A percentile compares a stretch with the other conserved stretches of the same genome.
Conservation (phyloP, 64 coral and sea anemone species). For the Montipora cactus region DNA sequence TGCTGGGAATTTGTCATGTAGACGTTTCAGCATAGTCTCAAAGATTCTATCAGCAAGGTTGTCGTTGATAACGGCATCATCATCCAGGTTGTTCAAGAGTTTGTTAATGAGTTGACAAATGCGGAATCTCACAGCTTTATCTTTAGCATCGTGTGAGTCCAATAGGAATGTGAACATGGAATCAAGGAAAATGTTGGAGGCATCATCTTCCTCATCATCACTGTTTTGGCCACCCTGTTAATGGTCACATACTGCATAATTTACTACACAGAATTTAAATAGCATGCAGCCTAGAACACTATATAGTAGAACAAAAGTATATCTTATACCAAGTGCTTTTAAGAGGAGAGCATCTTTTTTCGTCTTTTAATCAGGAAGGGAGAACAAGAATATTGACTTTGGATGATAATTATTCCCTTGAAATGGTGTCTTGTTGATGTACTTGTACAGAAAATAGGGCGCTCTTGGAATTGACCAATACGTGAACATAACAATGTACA, state of each 20-base stretch:
- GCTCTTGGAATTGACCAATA: too few relatives aligned
- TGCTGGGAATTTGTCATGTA: slow-evolving; percentile 85
- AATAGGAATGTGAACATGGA: slow-evolving; percentile 78
- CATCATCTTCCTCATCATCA: slow-evolving; percentile 70
- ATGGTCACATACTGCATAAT: neutral
- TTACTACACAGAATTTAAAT: neutral
- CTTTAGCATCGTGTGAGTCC: slow-evolving; percentile 75
- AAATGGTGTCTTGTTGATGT: too few relatives aligned
- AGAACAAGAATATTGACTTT: too few relatives aligned
- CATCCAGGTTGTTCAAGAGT: slow-evolving; percentile 79
- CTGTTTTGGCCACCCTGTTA: slow-evolving; percentile 64
- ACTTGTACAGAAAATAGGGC: too few relatives aligned
- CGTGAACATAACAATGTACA: too few relatives aligned
- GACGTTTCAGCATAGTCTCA: slow-evolving; percentile 79
- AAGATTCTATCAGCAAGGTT: slow-evolving; percentile 88
- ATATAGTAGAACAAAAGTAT: too few relatives aligned
- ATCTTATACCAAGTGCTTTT: too few relatives aligned
- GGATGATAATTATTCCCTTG: too few relatives aligned
- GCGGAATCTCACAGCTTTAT: slow-evolving; percentile 91
- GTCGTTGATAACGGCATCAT: slow-evolving; percentile 90
- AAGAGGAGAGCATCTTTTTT: too few relatives aligned
- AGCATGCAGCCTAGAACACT: too few relatives aligned
- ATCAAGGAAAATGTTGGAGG: slow-evolving; percentile 72
- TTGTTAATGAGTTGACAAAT: slow-evolving; percentile 95
- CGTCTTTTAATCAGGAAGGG: too few relatives aligned